These are phyloP conservation scores for Bradypus variegatus DNA, from an alignment of 2,797 vertebrate species.

Conservation along the genomic window DNA sequence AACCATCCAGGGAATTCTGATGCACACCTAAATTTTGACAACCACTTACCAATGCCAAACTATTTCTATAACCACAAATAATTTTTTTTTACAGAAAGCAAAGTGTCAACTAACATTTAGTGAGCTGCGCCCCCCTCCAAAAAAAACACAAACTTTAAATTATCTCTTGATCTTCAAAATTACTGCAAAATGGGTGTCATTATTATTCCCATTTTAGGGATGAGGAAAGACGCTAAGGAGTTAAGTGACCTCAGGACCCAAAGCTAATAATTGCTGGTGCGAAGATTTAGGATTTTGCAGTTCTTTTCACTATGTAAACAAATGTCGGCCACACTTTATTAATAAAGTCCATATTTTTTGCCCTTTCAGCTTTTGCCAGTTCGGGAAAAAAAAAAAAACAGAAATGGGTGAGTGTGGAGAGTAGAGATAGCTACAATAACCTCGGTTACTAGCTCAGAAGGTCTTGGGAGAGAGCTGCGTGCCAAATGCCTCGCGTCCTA, in stretches of 20 bases:
- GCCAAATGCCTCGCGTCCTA: neutral
- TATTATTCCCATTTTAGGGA: too few relatives aligned
- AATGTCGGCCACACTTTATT: neutral
- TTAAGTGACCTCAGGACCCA: neutral
- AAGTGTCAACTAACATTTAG: neutral
- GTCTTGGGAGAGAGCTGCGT: neutral
- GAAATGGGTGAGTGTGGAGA: neutral
- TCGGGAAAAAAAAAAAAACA: neutral
- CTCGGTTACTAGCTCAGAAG: neutral
- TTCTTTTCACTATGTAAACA: neutral
- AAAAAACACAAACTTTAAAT: neutral
- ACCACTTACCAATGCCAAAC: neutral
- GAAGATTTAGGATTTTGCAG: neutral
- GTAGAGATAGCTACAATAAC: neutral
- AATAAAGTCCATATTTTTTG: neutral
- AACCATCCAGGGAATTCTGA: neutral
- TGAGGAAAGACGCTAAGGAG: neutral
- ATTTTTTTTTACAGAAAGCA: neutral
- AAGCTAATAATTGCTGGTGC: neutral
- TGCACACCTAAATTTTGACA: neutral
- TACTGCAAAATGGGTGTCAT: neutral
- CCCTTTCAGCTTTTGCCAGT: neutral
- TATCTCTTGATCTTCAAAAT: neutral
- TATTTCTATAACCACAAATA: neutral
- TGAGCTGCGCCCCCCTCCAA: too few relatives aligned